Percentiles rank a stretch among this genome's conserved stretches.
Conservation (phyloP, 1,140 invertebrate genomes). For the Drosophila kikkawai region DNA sequence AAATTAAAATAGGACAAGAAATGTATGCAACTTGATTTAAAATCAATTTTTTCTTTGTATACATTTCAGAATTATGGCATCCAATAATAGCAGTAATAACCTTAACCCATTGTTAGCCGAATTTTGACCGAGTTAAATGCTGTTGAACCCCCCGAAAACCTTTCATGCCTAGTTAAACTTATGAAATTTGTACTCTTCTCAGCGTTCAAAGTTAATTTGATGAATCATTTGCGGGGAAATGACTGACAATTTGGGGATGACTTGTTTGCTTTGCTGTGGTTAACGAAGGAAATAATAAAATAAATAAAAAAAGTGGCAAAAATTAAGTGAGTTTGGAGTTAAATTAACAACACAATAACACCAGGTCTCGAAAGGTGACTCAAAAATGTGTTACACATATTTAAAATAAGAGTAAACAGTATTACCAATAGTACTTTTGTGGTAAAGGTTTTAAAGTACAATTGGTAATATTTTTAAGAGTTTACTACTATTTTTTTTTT, state of each 20-base stretch:
- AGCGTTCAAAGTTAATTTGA: constrained; percentile 40
- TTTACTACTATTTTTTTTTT: not conserved
- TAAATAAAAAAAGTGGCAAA: constrained; percentile 52
- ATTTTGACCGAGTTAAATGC: constrained; percentile 44
- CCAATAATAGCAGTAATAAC: constrained; percentile 22
- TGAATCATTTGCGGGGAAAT: constrained; percentile 56
- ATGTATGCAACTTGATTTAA: constrained; percentile 10
- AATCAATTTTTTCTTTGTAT: constrained; percentile 25
- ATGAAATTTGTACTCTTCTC: constrained; percentile 72
- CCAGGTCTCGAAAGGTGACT: not conserved
- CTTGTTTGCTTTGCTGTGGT: constrained; percentile 16
- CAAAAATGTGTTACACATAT: not conserved
- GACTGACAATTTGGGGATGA: constrained; percentile 55
- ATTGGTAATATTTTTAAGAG: not conserved
- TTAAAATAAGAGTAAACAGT: not conserved
- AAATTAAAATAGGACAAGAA: not conserved
- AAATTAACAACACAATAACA: constrained; percentile 55
- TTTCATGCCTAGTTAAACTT: constrained; percentile 65
- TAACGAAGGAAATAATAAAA: constrained; percentile 38
- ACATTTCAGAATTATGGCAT: constrained; percentile 15
- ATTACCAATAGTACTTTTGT: not conserved
- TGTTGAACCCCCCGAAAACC: constrained; percentile 45
- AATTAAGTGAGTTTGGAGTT: constrained; percentile 69
- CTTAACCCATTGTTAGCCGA: constrained; percentile 47
- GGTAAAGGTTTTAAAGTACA: too few species aligned